Percentiles rank a stretch among this genome's conserved stretches.
Conservation (phyloP, 1,140 invertebrate species). For the Harpegnathos saltator region DNA sequence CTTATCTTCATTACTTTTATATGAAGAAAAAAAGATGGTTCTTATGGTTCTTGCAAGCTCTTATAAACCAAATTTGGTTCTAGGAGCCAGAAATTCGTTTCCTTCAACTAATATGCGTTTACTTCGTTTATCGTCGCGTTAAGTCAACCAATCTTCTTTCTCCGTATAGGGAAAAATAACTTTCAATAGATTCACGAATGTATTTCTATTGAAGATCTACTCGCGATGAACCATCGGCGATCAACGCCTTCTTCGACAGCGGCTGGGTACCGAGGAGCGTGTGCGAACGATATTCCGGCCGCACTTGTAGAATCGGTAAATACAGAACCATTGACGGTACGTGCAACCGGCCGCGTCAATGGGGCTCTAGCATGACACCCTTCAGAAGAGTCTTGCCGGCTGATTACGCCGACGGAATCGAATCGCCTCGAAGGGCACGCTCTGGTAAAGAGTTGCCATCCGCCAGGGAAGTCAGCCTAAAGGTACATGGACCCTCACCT, state of each 20-base stretch:
- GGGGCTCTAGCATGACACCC: constrained; percentile 91
- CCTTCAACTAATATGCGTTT: too few species aligned
- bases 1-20: too few species aligned
- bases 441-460: constrained; percentile 88
- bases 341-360: constrained; percentile 91
- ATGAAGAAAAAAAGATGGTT: too few species aligned
- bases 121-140: too few species aligned
- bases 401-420: constrained; percentile 92
- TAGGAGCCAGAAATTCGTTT: too few species aligned
- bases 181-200: too few species aligned
- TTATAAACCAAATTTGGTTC: too few species aligned
- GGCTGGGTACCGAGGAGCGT: constrained; percentile 84
- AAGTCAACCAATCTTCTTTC: too few species aligned
- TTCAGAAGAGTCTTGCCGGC: constrained; percentile 91
- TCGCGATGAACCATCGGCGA: constrained; percentile 71
- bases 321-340: constrained; percentile 92
- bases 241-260: constrained; percentile 85
- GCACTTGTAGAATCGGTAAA: constrained; percentile 70
- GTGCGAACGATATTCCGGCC: constrained; percentile 75
- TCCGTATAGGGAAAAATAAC: too few species aligned
- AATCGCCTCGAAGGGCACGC: constrained; percentile 88
- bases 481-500: constrained; percentile 90
- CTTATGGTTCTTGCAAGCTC: too few species aligned
- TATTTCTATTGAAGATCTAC: constrained; percentile 27
- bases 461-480: constrained; percentile 90